Conservation (phyloP, 2,888 invertebrate species). For the Limnephilus rhombicus region DNA sequence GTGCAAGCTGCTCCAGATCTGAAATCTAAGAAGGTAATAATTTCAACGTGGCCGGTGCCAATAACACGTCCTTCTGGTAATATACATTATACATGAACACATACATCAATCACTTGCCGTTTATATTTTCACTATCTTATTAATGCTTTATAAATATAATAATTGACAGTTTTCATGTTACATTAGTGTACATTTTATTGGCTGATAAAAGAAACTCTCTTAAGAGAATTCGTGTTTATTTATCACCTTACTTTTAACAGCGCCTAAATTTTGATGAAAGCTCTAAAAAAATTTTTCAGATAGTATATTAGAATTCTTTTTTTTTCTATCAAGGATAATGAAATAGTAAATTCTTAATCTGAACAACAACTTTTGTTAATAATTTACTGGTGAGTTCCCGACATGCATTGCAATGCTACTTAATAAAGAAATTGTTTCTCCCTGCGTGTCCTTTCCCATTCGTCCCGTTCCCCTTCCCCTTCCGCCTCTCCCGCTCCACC, state of each 20-base stretch:
- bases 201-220: neutral
- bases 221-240: neutral
- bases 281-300: too few relatives aligned
- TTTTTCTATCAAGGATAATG: too few relatives aligned
- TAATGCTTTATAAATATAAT: neutral
- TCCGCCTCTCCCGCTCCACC: too few relatives aligned
- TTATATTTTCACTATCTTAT: neutral
- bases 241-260: neutral
- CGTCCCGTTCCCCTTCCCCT: too few relatives aligned
- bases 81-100: neutral
- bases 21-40: constrained; percentile 33
- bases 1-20: constrained; percentile 36
- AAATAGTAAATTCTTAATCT: too few relatives aligned
- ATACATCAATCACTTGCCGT: neutral
- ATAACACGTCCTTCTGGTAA: neutral
- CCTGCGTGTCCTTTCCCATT: too few relatives aligned
- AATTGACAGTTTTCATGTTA: neutral
- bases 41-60: neutral
- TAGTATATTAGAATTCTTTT: too few relatives aligned
- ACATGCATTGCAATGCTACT: too few relatives aligned
- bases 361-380: too few relatives aligned
- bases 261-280: too few relatives aligned
- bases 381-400: too few relatives aligned
- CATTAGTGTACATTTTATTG: neutral
- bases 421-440: too few relatives aligned